These are phyloP conservation scores for Sturnus vulgaris DNA, from an alignment of 2,113 vertebrate genomes.

Conservation along the genomic window DNA sequence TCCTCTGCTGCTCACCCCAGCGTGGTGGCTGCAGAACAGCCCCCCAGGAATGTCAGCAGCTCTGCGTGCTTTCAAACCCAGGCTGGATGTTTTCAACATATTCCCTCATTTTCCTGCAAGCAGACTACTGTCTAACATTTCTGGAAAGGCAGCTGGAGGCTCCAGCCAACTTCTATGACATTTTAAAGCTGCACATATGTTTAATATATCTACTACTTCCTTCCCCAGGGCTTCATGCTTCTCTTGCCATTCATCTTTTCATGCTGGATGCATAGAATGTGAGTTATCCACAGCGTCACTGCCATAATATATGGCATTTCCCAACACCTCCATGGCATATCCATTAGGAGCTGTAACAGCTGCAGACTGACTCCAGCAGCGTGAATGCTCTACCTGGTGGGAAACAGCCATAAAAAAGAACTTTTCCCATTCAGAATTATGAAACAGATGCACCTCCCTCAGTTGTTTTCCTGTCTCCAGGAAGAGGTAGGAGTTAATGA, in stretches of 20 bases:
- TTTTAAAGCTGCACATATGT: slow-evolving; percentile 52
- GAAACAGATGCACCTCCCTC: background rate
- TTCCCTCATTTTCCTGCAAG: background rate
- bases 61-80: background rate
- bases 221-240: slow-evolving; percentile 16
- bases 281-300: background rate
- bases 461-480: background rate
- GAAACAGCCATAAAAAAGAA: background rate
- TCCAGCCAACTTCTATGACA: slow-evolving; percentile 7
- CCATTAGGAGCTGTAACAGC: slow-evolving; percentile 7
- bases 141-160: slow-evolving; percentile 6
- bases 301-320: background rate
- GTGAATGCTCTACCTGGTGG: background rate
- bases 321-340: slow-evolving; percentile 27
- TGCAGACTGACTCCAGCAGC: background rate
- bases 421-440: background rate
- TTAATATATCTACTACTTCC: slow-evolving; percentile 44
- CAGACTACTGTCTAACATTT: slow-evolving; percentile 41
- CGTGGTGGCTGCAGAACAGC: background rate
- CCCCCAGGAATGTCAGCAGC: background rate
- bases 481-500: background rate
- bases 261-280: background rate
- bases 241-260: slow-evolving; percentile 47
- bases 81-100: slow-evolving; percentile 43
- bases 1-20: background rate